Evolutionary conservation across 2,888 invertebrate genomes (phyloP).

Genomic region (Ennomos erosarius): DNA sequence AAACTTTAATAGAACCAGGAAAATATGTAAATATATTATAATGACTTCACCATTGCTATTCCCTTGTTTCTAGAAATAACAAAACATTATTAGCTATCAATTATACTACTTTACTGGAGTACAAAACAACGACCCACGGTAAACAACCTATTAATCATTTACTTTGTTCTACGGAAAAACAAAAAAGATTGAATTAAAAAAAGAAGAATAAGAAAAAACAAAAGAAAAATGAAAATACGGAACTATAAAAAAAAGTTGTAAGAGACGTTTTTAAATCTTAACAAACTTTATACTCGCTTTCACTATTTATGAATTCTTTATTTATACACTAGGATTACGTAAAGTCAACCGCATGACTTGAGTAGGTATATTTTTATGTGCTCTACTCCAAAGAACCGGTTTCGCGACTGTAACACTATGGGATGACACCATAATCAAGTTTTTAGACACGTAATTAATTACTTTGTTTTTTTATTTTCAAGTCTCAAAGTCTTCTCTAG

Average conservation of each 20-base stretch:
- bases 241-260: neutral
- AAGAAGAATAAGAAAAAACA: too few species aligned
- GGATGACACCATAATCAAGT: constrained; percentile 51
- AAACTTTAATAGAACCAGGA: too few species aligned
- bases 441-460: constrained; percentile 36
- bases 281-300: constrained; percentile 35
- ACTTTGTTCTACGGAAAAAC: constrained; percentile 7
- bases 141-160: constrained; percentile 1
- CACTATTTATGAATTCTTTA: constrained; percentile 47
- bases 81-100: constrained; percentile 2
- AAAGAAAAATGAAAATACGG: too few species aligned
- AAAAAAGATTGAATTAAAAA: too few species aligned
- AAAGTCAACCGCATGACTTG: constrained; percentile 32
- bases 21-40: too few species aligned
- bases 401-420: constrained; percentile 37
- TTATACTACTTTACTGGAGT: constrained; percentile 1
- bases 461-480: constrained; percentile 33
- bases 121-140: constrained; percentile 3
- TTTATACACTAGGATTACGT: constrained; percentile 19
- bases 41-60: neutral
- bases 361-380: constrained; percentile 39
- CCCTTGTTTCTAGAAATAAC: constrained; percentile 1
- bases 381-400: constrained; percentile 51
- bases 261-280: neutral
- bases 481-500: constrained; percentile 23